phyloP scores from a whole-genome alignment of 2,797 vertebrate genomes.

The Onychomys torridus region DNA sequence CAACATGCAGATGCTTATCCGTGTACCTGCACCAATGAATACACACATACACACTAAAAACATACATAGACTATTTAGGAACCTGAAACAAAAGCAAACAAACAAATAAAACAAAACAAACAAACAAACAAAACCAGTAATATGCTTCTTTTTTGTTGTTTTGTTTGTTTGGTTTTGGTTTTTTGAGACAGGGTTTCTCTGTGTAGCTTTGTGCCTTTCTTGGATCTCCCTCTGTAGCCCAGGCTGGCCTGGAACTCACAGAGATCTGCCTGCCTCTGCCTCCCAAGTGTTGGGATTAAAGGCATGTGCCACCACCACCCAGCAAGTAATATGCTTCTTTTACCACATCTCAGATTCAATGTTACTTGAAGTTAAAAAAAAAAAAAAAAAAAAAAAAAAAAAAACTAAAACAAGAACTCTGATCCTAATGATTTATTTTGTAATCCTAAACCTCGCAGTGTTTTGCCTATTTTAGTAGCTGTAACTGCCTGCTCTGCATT shows the following conservation, averaged over 20 bases:
- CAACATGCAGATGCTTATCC: too few relatives aligned
- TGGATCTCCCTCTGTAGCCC: too few relatives aligned
- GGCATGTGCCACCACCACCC: too few relatives aligned
- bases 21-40: accelerated
- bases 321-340: background rate
- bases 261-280: too few relatives aligned
- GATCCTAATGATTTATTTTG: background rate
- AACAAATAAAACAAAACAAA: background rate
- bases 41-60: background rate
- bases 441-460: background rate
- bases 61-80: background rate
- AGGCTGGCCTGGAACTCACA: too few relatives aligned
- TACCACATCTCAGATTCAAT: background rate
- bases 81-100: background rate
- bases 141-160: background rate
- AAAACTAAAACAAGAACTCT: background rate
- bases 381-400: background rate
- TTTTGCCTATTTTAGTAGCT: background rate
- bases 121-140: background rate
- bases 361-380: background rate
- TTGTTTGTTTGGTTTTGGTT: too few relatives aligned
- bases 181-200: too few relatives aligned
- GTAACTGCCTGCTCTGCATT: background rate
- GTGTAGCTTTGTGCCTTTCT: too few relatives aligned
- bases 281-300: too few relatives aligned